Conservation (phyloP, 1,140 invertebrate genomes). For the Rhizoglyphus robini region DNA sequence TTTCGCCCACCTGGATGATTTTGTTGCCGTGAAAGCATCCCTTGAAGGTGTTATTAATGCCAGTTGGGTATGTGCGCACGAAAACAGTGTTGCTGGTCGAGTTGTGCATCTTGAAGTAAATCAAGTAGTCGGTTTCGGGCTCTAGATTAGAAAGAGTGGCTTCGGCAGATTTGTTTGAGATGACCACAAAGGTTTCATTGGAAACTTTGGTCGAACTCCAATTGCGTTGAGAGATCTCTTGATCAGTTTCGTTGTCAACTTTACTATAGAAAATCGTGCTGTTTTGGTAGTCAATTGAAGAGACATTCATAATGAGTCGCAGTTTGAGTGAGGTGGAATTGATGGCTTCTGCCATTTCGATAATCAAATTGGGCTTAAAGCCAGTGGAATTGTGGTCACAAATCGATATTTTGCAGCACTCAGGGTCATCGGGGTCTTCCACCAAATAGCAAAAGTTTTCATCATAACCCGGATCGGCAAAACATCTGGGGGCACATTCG, state of each 20-base stretch:
- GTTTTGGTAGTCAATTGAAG: background rate
- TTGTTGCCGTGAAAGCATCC: slow-evolving; percentile 59
- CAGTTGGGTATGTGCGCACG: slow-evolving; percentile 24
- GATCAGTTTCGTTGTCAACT: background rate
- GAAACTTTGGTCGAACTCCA: background rate
- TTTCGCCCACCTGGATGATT: slow-evolving; percentile 52
- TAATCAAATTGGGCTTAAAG: slow-evolving; percentile 13
- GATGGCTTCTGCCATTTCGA: slow-evolving; percentile 37
- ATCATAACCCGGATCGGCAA: slow-evolving; percentile 11
- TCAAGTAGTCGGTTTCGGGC: slow-evolving; percentile 56
- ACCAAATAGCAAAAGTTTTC: slow-evolving; percentile 24
- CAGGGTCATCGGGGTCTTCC: slow-evolving; percentile 29
- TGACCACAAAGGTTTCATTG: slow-evolving; percentile 13
- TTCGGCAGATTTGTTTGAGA: slow-evolving; percentile 21
- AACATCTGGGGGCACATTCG: slow-evolving; percentile 29
- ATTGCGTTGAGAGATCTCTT: background rate
- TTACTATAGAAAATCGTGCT: slow-evolving; percentile 19
- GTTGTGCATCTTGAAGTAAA: slow-evolving; percentile 21
- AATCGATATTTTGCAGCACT: slow-evolving; percentile 34
- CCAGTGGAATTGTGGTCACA: slow-evolving; percentile 29
- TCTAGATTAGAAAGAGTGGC: slow-evolving; percentile 51
- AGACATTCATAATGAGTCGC: slow-evolving; percentile 39
- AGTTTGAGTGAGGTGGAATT: slow-evolving; percentile 60
- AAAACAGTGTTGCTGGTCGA: slow-evolving; percentile 24
- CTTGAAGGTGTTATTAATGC: slow-evolving; percentile 32